phyloP scores from a whole-genome alignment of 1,140 invertebrate genomes.

The Lepidurus couesii region DNA sequence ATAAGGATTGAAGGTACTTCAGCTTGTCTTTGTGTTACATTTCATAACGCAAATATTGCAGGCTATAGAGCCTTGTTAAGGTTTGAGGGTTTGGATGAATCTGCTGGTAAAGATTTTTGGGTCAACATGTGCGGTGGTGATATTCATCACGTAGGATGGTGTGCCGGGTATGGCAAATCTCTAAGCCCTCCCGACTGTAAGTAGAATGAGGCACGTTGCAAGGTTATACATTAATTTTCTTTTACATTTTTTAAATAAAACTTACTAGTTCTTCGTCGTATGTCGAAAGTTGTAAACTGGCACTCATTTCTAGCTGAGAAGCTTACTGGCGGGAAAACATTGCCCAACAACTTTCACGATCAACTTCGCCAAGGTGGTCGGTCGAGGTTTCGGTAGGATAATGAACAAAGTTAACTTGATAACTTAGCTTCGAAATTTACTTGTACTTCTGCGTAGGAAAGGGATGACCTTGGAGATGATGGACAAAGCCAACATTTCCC shows the following conservation, averaged over 20 bases:
- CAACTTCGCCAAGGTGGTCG: constrained; percentile 84
- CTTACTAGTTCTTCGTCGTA: background rate
- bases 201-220: background rate
- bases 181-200: constrained; percentile 81
- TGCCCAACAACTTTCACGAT: constrained; percentile 82
- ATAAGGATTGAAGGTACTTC: constrained; percentile 38
- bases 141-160: constrained; percentile 94
- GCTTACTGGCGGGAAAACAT: constrained; percentile 93
- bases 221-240: background rate
- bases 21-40: constrained; percentile 86
- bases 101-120: constrained; percentile 88
- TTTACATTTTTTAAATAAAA: background rate
- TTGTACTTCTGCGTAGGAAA: background rate
- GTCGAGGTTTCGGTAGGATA: constrained; percentile 57
- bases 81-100: constrained; percentile 88
- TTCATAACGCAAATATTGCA: constrained; percentile 74
- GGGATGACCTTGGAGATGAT: constrained; percentile 21
- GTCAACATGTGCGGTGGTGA: constrained; percentile 86
- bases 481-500: constrained; percentile 28
- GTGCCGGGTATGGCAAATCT: constrained; percentile 87
- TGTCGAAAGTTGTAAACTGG: background rate
- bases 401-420: constrained; percentile 3
- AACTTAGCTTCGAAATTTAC: background rate
- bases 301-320: constrained; percentile 62
- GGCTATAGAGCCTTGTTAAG: constrained; percentile 86